Evolutionary conservation across 2,797 vertebrate species (phyloP).

Genomic region (Crypturellus tataupa): DNA sequence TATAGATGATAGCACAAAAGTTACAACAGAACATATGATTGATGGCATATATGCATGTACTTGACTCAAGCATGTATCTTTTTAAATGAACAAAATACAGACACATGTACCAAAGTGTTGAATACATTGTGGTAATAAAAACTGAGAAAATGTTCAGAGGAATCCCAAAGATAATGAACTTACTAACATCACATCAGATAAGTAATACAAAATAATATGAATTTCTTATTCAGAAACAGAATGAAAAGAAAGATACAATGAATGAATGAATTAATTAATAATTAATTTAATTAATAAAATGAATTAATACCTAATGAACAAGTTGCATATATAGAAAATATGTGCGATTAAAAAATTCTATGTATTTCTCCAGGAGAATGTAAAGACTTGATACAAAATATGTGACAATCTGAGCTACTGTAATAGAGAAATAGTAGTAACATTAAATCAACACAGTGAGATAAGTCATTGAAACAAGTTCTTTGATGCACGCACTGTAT

Average conservation of each 20-base stretch:
- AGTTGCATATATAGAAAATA: not conserved
- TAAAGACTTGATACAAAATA: not conserved
- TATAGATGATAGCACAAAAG: not conserved
- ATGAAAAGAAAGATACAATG: not conserved
- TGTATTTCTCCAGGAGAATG: not conserved
- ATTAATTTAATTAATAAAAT: too few relatives aligned
- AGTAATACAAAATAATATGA: not conserved
- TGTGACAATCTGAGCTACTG: not conserved
- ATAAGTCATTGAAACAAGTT: not conserved
- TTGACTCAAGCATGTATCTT: not conserved
- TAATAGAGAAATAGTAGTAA: not conserved
- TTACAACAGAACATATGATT: not conserved
- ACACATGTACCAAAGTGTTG: not conserved
- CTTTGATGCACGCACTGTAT: not conserved
- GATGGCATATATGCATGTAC: not conserved
- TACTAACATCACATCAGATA: not conserved
- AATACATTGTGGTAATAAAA: not conserved
- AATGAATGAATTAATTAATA: too few relatives aligned
- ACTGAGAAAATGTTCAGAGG: not conserved
- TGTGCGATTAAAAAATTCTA: not conserved
- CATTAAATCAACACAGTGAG: not conserved
- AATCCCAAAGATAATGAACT: not conserved
- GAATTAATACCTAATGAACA: too few relatives aligned
- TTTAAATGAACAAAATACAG: slow-evolving; percentile 6
- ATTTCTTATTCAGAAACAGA: not conserved